phyloP scores from a whole-genome alignment of 1,140 invertebrate genomes.

The Hyposmocoma kahamanoa region DNA sequence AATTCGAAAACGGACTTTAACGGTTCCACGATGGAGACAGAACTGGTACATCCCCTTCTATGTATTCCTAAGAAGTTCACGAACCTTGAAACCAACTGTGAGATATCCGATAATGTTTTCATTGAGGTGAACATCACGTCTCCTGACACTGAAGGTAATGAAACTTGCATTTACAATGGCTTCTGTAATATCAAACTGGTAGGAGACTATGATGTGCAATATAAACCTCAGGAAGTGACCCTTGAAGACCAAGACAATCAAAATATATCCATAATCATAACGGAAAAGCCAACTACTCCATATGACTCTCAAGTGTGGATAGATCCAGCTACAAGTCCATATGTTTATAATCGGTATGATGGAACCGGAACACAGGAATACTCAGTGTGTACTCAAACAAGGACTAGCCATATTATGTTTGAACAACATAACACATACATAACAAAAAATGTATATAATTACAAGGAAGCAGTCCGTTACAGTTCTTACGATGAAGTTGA shows the following conservation, averaged over 20 bases:
- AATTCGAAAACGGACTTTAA: conserved; percentile 34
- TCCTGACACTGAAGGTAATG: conserved; percentile 40
- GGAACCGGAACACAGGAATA: conserved; percentile 26
- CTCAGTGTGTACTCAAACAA: conserved; percentile 26
- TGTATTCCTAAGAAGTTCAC: conserved; percentile 48
- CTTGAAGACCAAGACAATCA: conserved; percentile 17
- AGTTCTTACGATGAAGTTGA: conserved; percentile 33
- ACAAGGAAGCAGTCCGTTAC: conserved; percentile 33
- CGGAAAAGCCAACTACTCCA: conserved; percentile 22
- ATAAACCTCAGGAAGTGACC: conserved; percentile 9
- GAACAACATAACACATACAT: conserved; percentile 53
- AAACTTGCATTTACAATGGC: conserved; percentile 42
- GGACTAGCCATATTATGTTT: conserved; percentile 35
- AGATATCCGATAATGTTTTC: conserved; percentile 39
- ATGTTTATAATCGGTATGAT: conserved; percentile 46
- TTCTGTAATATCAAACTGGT: conserved; percentile 52
- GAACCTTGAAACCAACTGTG: conserved; percentile 39
- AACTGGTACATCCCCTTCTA: conserved; percentile 37
- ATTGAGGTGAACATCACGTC: conserved; percentile 50
- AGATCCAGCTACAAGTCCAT: conserved; percentile 47
- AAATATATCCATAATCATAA: conserved; percentile 18
- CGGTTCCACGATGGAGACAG: conserved; percentile 11
- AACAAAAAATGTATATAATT: conserved; percentile 52
- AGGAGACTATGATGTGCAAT: conserved; percentile 34
- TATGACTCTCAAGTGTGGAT: conserved; percentile 55